A percentile compares a stretch with the other conserved stretches of the same genome.
These are phyloP conservation scores for Anguilla rostrata DNA, from an alignment of 2,113 vertebrate species.

Conservation along the genomic window DNA sequence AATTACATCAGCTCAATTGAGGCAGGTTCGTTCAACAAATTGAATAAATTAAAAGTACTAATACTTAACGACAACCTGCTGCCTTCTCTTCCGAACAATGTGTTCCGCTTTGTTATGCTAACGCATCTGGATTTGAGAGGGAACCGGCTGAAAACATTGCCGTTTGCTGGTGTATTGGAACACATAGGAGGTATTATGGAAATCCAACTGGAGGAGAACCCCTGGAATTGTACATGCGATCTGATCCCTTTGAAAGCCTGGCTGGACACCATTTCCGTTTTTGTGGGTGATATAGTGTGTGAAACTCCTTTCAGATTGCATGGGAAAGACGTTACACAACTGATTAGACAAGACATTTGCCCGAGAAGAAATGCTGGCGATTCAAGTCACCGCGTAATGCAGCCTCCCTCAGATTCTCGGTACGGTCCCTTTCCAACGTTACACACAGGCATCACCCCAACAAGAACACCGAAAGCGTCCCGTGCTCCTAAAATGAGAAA, in stretches of 20 bases:
- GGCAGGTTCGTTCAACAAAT: slow-evolving; percentile 88
- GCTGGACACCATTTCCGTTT: slow-evolving; percentile 91
- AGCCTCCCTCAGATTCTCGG: slow-evolving; percentile 78
- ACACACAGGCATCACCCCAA: slow-evolving; percentile 80
- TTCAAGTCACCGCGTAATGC: slow-evolving; percentile 70
- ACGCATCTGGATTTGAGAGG: slow-evolving; percentile 96
- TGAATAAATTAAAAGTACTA: slow-evolving; percentile 95
- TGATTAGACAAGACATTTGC: slow-evolving; percentile 89
- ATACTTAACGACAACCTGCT: slow-evolving; percentile 98
- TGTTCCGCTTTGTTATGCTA: slow-evolving; percentile 96
- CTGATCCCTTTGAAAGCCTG: slow-evolving; percentile 91
- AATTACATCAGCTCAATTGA: slow-evolving; percentile 96
- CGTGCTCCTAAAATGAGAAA: slow-evolving; percentile 89
- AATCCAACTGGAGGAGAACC: slow-evolving; percentile 97
- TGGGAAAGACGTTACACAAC: slow-evolving; percentile 93
- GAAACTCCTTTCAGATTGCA: slow-evolving; percentile 97
- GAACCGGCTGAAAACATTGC: slow-evolving; percentile 92
- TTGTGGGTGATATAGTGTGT: slow-evolving; percentile 95
- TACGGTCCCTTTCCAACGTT: slow-evolving; percentile 74
- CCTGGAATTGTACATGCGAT: slow-evolving; percentile 96
- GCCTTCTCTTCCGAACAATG: slow-evolving; percentile 88
- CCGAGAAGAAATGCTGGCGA: slow-evolving; percentile 82
- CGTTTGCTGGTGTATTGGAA: slow-evolving; percentile 90
- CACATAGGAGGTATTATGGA: slow-evolving; percentile 97
- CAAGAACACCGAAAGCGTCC: slow-evolving; percentile 84